These are phyloP conservation scores for Scopus umbretta DNA, from an alignment of 2,113 vertebrate species.

Conservation along the genomic window DNA sequence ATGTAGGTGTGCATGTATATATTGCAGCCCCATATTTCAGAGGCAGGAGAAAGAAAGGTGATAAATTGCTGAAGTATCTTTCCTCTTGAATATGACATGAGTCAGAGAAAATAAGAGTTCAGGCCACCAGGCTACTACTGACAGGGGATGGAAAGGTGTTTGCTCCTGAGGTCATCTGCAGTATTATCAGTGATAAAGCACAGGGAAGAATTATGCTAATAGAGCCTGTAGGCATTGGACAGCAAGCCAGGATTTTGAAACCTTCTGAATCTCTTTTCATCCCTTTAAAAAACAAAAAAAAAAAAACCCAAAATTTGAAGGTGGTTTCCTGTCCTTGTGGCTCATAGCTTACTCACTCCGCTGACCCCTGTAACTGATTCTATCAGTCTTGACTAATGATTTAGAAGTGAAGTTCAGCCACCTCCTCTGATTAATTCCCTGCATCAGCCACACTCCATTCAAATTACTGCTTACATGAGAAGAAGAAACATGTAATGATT, in stretches of 20 bases:
- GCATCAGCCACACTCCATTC: background rate
- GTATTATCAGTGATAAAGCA: background rate
- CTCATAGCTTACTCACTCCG: background rate
- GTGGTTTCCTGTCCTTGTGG: background rate
- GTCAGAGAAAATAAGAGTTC: background rate
- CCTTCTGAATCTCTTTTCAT: background rate
- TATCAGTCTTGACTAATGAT: background rate
- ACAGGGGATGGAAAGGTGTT: background rate
- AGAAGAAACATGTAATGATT: conserved; percentile 45
- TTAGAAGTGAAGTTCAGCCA: conserved; percentile 36
- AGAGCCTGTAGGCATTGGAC: background rate
- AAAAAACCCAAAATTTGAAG: background rate
- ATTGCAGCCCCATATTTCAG: background rate
- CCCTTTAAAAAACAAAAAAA: background rate
- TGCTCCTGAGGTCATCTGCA: background rate
- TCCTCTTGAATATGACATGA: background rate
- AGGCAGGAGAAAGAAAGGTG: background rate
- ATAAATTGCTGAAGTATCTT: background rate
- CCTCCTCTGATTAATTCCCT: conserved; percentile 36
- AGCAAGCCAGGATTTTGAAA: background rate
- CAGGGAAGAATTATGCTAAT: background rate
- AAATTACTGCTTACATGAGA: conserved; percentile 8
- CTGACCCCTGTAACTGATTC: background rate
- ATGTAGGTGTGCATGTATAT: background rate
- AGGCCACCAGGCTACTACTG: background rate